Percentiles rank a stretch among this genome's conserved stretches.
Conservation (phyloP, 2,888 invertebrate species). For the Cataglyphis altisquamis region DNA sequence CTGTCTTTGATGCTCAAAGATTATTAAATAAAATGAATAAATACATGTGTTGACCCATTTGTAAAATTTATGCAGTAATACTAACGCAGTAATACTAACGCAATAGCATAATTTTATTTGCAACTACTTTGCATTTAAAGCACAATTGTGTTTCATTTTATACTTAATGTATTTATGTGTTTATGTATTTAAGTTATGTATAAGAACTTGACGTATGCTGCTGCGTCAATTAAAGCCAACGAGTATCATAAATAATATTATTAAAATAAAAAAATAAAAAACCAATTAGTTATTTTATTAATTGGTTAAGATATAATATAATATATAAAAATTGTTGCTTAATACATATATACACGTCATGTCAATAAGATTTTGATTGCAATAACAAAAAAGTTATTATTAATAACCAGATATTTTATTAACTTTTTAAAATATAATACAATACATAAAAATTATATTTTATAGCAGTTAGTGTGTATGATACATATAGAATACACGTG, state of each 20-base stretch:
- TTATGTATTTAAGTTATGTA: background rate
- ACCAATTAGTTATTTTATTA: background rate
- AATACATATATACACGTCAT: background rate
- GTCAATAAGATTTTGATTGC: background rate
- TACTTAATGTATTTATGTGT: background rate
- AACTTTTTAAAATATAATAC: background rate
- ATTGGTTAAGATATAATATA: background rate
- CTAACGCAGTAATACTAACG: background rate
- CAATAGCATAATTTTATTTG: background rate
- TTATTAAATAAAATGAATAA: background rate
- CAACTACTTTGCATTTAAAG: background rate
- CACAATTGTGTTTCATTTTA: background rate
- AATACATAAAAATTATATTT: background rate
- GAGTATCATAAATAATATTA: background rate
- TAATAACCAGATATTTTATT: background rate
- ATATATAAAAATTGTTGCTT: background rate
- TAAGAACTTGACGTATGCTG: background rate
- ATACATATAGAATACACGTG: background rate
- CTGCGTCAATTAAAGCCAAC: background rate
- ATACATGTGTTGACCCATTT: background rate
- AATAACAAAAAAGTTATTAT: background rate
- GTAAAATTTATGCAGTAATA: background rate
- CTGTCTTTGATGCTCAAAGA: background rate
- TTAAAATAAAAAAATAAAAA: background rate
- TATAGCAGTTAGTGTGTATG: background rate